Evolutionary conservation across 2,888 invertebrate species (phyloP).

Genomic region (Eumerus sabulonum): DNA sequence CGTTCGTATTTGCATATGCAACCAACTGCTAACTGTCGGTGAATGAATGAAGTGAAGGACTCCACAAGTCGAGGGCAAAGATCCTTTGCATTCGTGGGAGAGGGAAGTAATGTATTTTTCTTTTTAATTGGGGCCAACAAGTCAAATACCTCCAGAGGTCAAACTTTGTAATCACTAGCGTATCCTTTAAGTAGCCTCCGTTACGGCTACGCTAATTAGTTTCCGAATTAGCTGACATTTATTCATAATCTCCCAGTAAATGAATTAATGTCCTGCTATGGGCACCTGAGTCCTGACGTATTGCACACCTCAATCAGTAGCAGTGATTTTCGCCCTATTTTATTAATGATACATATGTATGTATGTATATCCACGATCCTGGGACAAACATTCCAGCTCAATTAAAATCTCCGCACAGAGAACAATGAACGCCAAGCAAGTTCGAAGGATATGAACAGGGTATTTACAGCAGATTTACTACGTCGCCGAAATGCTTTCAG

Average conservation of each 20-base stretch:
- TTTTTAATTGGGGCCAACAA: too few species aligned
- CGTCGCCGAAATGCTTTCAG: slow-evolving; percentile 27
- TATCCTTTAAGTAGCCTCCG: too few species aligned
- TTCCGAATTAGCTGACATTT: slow-evolving; percentile 52
- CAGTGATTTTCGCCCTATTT: slow-evolving; percentile 50
- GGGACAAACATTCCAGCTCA: slow-evolving; percentile 3
- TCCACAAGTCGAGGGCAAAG: too few species aligned
- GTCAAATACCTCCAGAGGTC: too few species aligned
- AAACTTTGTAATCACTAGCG: too few species aligned
- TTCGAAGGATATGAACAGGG: slow-evolving; percentile 28
- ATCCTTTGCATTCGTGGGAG: too few species aligned
- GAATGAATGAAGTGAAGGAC: too few species aligned
- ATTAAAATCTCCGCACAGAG: slow-evolving; percentile 43
- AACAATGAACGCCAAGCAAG: slow-evolving; percentile 30
- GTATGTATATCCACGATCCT: too few species aligned
- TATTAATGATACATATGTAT: slow-evolving; percentile 43
- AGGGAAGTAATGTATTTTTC: too few species aligned
- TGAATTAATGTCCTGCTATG: slow-evolving; percentile 55
- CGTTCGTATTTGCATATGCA: too few species aligned
- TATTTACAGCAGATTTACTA: slow-evolving; percentile 40
- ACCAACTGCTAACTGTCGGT: too few species aligned
- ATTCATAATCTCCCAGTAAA: slow-evolving; percentile 58
- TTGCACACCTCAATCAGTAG: slow-evolving; percentile 51
- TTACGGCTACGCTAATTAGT: too few species aligned
- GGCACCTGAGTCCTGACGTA: slow-evolving; percentile 38